phyloP scores from a whole-genome alignment of 2,888 invertebrate species.

The Pristionchus entomophagus region DNA sequence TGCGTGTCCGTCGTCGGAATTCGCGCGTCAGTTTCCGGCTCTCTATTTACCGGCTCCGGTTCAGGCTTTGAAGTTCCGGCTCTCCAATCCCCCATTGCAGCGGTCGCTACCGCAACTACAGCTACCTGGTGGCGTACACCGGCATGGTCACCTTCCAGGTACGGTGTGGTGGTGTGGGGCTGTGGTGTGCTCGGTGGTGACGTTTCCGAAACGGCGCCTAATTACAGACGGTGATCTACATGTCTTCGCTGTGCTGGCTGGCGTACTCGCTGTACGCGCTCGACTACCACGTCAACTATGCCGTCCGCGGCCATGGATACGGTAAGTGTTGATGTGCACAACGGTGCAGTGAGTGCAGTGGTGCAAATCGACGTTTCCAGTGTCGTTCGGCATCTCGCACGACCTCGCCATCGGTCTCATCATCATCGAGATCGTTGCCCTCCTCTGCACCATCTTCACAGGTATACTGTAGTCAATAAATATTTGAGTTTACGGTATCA shows the following conservation, averaged over 20 bases:
- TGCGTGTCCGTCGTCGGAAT: slow-evolving; percentile 51
- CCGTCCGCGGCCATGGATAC: slow-evolving; percentile 35
- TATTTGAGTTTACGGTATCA: neutral
- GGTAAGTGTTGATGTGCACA: slow-evolving; percentile 9
- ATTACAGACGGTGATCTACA: slow-evolving; percentile 53
- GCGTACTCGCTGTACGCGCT: slow-evolving; percentile 49
- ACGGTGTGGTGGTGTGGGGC: neutral
- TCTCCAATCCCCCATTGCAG: slow-evolving; percentile 33
- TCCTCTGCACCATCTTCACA: slow-evolving; percentile 52
- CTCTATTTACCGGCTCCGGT: neutral
- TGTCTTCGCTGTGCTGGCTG: slow-evolving; percentile 52
- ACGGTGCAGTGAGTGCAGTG: neutral
- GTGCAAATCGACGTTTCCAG: neutral
- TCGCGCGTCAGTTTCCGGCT: slow-evolving; percentile 45
- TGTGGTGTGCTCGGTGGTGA: neutral
- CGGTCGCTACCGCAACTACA: slow-evolving; percentile 46
- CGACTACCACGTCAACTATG: slow-evolving; percentile 48
- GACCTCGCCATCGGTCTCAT: slow-evolving; percentile 48
- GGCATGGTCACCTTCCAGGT: slow-evolving; percentile 53
- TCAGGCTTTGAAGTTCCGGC: neutral
- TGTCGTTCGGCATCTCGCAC: neutral
- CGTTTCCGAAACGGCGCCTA: neutral
- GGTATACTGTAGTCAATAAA: slow-evolving; percentile 41
- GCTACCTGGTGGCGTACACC: slow-evolving; percentile 49
- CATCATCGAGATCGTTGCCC: slow-evolving; percentile 46